These are phyloP conservation scores for Herminia tarsipennalis DNA, from an alignment of 2,888 invertebrate species.

Conservation along the genomic window DNA sequence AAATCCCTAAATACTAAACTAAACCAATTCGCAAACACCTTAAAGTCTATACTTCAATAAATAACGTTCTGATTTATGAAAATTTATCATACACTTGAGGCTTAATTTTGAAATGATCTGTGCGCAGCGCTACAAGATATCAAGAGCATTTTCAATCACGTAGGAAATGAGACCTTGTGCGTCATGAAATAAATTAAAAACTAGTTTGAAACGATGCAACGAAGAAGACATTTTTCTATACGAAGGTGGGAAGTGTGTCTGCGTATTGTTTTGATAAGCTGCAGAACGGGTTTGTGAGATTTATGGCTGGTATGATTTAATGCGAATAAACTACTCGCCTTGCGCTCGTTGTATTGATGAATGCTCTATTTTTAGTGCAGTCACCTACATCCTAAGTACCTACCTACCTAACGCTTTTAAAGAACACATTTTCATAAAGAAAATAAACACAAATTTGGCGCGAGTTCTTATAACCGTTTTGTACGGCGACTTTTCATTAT, in stretches of 20 bases:
- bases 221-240: slow-evolving; percentile 69
- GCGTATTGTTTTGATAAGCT: slow-evolving; percentile 86
- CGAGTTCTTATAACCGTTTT: slow-evolving; percentile 1
- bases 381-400: slow-evolving; percentile 58
- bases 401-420: too few relatives aligned
- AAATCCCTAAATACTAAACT: slow-evolving; percentile 70
- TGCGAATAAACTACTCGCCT: slow-evolving; percentile 83
- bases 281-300: slow-evolving; percentile 83
- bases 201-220: slow-evolving; percentile 45
- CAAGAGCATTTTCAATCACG: slow-evolving; percentile 51
- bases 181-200: slow-evolving; percentile 56
- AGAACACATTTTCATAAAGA: slow-evolving; percentile 32
- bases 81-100: slow-evolving; percentile 84
- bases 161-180: slow-evolving; percentile 65
- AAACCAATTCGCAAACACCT: slow-evolving; percentile 79
- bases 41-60: slow-evolving; percentile 84
- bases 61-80: slow-evolving; percentile 83
- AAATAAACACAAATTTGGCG: slow-evolving; percentile 30
- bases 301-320: slow-evolving; percentile 85
- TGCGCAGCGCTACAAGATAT: slow-evolving; percentile 51
- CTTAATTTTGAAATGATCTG: slow-evolving; percentile 83
- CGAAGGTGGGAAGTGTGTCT: slow-evolving; percentile 80
- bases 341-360: slow-evolving; percentile 78
- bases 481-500: slow-evolving; percentile 16
- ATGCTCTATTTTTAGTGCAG: slow-evolving; percentile 73